Percentiles rank a stretch among this genome's conserved stretches.
Conservation (phyloP, 2,113 vertebrate species). For the Clarias gariepinus region DNA sequence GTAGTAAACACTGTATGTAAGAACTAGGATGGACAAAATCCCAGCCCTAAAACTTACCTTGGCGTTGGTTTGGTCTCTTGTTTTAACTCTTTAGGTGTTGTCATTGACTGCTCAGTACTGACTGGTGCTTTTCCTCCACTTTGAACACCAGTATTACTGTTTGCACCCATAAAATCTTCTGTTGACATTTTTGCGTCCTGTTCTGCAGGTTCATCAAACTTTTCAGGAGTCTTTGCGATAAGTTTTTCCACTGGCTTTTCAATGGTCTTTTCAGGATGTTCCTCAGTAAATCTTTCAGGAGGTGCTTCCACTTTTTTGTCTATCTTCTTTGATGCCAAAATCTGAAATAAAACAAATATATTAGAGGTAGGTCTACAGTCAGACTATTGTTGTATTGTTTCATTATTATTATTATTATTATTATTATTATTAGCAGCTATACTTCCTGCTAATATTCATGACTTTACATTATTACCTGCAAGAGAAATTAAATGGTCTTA, state of each 20-base stretch:
- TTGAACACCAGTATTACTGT: background rate
- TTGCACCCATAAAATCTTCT: conserved; percentile 6
- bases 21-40: background rate
- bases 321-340: conserved; percentile 50
- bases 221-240: conserved; percentile 13
- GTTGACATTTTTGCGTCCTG: background rate
- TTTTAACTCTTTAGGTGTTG: conserved; percentile 38
- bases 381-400: too few species aligned
- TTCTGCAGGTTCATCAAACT: background rate
- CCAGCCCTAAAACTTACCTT: conserved; percentile 34
- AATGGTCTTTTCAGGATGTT: background rate
- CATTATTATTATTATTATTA: too few species aligned
- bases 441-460: too few species aligned
- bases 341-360: conserved; percentile 24
- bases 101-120: conserved; percentile 15
- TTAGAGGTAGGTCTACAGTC: too few species aligned
- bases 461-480: too few species aligned
- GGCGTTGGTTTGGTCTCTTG: conserved; percentile 40
- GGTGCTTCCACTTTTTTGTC: background rate
- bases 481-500: too few species aligned
- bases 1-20: background rate
- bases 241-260: conserved; percentile 7
- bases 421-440: too few species aligned
- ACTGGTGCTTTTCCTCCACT: conserved; percentile 14
- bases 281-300: background rate